phyloP scores from a whole-genome alignment of 2,888 invertebrate genomes.

The Andrena fulva region DNA sequence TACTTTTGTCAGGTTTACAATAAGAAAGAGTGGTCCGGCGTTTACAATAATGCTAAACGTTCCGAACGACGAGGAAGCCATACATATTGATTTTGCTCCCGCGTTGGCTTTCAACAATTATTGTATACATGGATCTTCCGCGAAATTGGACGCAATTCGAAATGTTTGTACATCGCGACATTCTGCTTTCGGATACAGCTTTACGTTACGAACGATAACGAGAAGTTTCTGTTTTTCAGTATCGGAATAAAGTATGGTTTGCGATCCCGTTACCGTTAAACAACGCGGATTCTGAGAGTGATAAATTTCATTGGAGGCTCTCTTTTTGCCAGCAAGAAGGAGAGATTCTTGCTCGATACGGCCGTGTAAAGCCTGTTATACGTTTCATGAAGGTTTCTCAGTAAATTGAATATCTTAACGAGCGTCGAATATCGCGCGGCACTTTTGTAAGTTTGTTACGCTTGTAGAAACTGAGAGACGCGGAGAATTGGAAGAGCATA shows the following conservation, averaged over 20 bases:
- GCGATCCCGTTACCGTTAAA: constrained; percentile 85
- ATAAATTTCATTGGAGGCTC: constrained; percentile 86
- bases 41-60: constrained; percentile 85
- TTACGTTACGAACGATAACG: not conserved
- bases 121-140: not conserved
- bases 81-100: constrained; percentile 87
- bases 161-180: not conserved
- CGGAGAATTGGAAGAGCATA: constrained; percentile 84
- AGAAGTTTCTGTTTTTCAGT: constrained; percentile 12
- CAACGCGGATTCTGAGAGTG: not conserved
- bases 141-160: not conserved
- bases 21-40: constrained; percentile 86
- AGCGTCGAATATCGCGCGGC: not conserved
- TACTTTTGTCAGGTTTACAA: constrained; percentile 73
- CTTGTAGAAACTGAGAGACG: constrained; percentile 86
- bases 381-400: constrained; percentile 74
- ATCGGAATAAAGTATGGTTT: constrained; percentile 83
- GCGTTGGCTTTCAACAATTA: constrained; percentile 29
- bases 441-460: not conserved
- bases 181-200: not conserved
- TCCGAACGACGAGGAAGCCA: constrained; percentile 66
- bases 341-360: constrained; percentile 83
- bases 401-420: not conserved
- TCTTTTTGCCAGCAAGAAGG: constrained; percentile 87
- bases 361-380: constrained; percentile 73